These are phyloP conservation scores for Spinus olivaceus DNA, from an alignment of 2,797 vertebrate genomes.

Conservation along the genomic window DNA sequence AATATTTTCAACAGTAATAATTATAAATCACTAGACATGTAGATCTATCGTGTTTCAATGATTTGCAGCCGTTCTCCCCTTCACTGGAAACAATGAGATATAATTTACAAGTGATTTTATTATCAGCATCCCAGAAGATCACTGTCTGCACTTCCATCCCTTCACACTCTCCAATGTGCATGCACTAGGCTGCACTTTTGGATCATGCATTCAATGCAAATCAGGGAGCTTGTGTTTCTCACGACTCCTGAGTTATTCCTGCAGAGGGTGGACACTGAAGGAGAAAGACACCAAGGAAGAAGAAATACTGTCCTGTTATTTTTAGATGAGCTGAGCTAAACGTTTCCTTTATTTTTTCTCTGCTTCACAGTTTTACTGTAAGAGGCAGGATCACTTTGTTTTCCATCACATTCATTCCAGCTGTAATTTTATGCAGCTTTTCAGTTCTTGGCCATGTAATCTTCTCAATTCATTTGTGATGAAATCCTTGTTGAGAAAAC, in stretches of 20 bases:
- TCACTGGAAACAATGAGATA: not conserved
- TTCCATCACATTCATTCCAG: not conserved
- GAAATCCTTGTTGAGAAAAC: not conserved
- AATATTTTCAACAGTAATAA: not conserved
- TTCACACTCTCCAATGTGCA: not conserved
- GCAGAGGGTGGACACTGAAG: not conserved
- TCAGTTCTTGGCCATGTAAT: not conserved
- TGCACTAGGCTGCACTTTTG: not conserved
- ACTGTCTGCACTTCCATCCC: not conserved
- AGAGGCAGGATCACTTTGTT: not conserved
- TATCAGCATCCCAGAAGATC: not conserved
- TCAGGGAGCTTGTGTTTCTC: not conserved
- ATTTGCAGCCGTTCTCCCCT: not conserved
- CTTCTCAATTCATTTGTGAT: not conserved
- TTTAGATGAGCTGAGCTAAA: not conserved
- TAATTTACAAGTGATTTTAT: not conserved
- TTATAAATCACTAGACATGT: not conserved
- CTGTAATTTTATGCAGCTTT: not conserved
- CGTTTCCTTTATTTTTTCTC: not conserved
- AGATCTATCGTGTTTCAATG: not conserved
- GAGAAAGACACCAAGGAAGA: not conserved
- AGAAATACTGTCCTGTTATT: not conserved
- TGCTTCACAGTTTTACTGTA: not conserved
- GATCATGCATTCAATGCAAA: not conserved
- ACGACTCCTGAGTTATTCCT: not conserved